Base-by-base conservation (phyloP, 2,888 invertebrate genomes). In the Sarcophaga caerulescens region DNA sequence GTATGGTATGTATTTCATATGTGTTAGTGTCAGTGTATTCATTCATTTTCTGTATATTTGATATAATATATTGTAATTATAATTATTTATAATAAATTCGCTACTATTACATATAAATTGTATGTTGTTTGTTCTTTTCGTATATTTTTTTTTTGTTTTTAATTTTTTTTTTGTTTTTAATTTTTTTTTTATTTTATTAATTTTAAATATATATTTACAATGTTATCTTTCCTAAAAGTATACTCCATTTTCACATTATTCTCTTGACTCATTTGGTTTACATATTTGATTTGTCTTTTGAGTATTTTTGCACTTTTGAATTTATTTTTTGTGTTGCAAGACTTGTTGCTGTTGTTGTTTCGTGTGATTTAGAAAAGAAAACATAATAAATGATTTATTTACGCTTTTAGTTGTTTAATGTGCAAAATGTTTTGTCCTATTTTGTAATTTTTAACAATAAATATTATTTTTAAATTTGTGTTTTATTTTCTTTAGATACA, bases 11-110 rank as follows among this genome's bases (percentile, higher is more conserved):
- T 35, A 63, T 66, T 52, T 60, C 19, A 23, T 79, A 69, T 74
- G 25, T 73, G 66, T 85, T 85, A 78, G 70, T 87, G 87, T 84
- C 88, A 83, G 88, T 89, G 88, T 89, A 87, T 89, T 88, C 35
- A 35, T 75, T 75, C 21, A 52, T 76, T 81, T 75, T 68, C 52
- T 52, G 17, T 17, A 52, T 52, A 52, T 47, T 78, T 71, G 76
- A 83, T 81, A 79, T 83, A 88, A 81, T 88, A 89, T 89, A 89
- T 88, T 90, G 88, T 88, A 90, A 89, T 81, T 76, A 66, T 65
- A 52, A 52, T 70, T 57, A 11, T 70, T 74, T 76, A 17, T 79
- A 63, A 81, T 83, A 86, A 86, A 84, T 86, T 86, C 86, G 84
- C 86, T 86, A 86, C 84, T 86, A 65, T 84, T 81, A 74, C 83